phyloP scores from a whole-genome alignment of 2,113 vertebrate species.

The Neodon shergylaensis region DNA sequence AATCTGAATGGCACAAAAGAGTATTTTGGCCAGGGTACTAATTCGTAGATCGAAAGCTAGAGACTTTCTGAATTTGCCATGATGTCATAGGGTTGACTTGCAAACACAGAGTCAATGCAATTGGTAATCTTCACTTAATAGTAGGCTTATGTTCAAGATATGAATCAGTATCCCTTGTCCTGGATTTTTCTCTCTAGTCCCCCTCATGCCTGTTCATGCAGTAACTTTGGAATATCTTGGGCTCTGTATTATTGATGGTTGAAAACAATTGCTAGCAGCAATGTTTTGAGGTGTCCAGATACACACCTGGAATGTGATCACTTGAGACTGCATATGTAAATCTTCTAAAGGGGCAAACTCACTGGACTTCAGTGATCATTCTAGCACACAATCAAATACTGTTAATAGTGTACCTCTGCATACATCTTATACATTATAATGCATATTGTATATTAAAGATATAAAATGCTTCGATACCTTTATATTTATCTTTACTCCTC shows the following conservation, averaged over 20 bases:
- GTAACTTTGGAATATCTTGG: background rate
- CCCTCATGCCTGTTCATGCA: background rate
- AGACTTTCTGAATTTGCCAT: background rate
- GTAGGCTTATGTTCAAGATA: background rate
- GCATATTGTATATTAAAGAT: conserved; percentile 14
- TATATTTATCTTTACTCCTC: conserved; percentile 3
- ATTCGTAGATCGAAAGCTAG: background rate
- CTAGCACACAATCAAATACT: conserved; percentile 42
- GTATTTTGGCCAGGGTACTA: background rate
- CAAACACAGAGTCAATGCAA: background rate
- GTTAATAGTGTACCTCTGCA: background rate
- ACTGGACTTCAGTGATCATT: conserved; percentile 15
- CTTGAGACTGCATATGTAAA: conserved; percentile 53
- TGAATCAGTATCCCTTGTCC: background rate
- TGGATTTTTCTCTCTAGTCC: background rate
- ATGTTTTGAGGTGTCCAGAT: background rate
- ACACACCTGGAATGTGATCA: conserved; percentile 9
- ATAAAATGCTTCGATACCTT: background rate
- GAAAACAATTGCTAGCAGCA: background rate
- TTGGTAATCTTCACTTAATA: background rate
- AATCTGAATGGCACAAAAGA: background rate
- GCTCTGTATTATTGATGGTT: background rate
- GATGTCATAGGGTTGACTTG: background rate
- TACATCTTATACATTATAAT: background rate
- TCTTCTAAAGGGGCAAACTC: background rate